phyloP scores from a whole-genome alignment of 2,113 vertebrate genomes.

The Bufo gargarizans region DNA sequence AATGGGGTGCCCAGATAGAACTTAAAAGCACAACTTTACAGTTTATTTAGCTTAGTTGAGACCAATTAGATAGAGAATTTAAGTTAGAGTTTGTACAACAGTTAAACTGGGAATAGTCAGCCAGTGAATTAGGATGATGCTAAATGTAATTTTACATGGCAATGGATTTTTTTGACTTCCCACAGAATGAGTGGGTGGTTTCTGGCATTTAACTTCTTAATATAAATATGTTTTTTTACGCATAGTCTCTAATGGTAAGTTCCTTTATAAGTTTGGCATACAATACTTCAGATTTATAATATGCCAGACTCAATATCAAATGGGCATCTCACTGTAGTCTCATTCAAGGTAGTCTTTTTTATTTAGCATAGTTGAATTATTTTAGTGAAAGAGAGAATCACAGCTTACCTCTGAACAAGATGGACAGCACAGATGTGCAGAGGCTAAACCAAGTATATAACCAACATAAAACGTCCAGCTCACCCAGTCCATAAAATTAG shows the following conservation, averaged over 20 bases:
- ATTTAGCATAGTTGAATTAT: neutral
- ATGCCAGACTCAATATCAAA: neutral
- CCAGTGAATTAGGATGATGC: slow-evolving; percentile 27
- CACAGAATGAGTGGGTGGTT: neutral
- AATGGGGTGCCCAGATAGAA: slow-evolving; percentile 39
- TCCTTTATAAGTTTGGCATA: neutral
- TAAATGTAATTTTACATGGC: slow-evolving; percentile 23
- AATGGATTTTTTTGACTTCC: slow-evolving; percentile 2
- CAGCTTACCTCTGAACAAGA: too few relatives aligned
- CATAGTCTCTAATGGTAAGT: neutral
- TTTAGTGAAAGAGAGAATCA: neutral
- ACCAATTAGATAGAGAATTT: slow-evolving; percentile 31
- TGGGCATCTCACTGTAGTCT: neutral
- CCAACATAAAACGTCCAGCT: too few relatives aligned
- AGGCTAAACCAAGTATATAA: too few relatives aligned
- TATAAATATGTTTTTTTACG: neutral
- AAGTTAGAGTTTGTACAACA: neutral
- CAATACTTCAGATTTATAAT: neutral
- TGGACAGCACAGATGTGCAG: too few relatives aligned
- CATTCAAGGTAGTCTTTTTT: neutral
- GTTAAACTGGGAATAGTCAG: slow-evolving; percentile 23
- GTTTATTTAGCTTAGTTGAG: slow-evolving; percentile 1
- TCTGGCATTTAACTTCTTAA: neutral
- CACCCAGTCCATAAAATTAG: too few relatives aligned
- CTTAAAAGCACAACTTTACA: slow-evolving; percentile 33